Base-by-base conservation (phyloP, 1,140 invertebrate genomes). In the Thaumetopoea pityocampa region DNA sequence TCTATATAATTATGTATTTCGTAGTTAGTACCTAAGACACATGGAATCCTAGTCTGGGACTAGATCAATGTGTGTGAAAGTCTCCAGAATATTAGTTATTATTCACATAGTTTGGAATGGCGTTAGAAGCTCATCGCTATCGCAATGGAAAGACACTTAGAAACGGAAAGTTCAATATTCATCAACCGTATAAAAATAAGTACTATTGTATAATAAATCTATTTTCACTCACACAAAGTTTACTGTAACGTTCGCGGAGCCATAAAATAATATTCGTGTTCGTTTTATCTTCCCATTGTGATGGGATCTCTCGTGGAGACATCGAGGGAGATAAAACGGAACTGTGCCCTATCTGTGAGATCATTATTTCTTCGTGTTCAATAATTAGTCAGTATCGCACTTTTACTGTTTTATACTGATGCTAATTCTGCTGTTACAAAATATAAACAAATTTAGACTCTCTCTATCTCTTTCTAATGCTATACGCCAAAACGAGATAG, bases 71-170 rank as follows among this genome's bases (percentile, higher is more conserved):
- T n/a, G n/a, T n/a, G n/a, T n/a, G n/a, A n/a, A n/a, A n/a, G n/a
- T n/a, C n/a, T n/a, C n/a, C n/a, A n/a, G n/a, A n/a, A n/a, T n/a
- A n/a, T n/a, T 67, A 57, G 69, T 51, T 48, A 53, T 36, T 62
- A 68, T 63, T 14, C 27, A 47, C 67, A 63, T 70, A 60, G 29
- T 17, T 51, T 46, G 22, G 22, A 34, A 33, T 19, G 27, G 19
- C 19, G 22, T n/a, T 10, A 20, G 26, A 11, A 16, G 26, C 23
- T 37, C 28, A 5, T n/a, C n/a, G n/a, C 19, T 12, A 4, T 8
- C 1, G 2, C 5, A 14, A 7, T 9, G 5, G 11, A 20, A 9
- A 2, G 9, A 30, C 17, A 17, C n/a, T 15, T 32, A 20, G 9
- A 4, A 19, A 38, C 10, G 23, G 9, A 37, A 16, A 22, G 19